Base-by-base conservation (phyloP, 2,113 vertebrate genomes). In the Hypocryptadius cinnamomeus region DNA sequence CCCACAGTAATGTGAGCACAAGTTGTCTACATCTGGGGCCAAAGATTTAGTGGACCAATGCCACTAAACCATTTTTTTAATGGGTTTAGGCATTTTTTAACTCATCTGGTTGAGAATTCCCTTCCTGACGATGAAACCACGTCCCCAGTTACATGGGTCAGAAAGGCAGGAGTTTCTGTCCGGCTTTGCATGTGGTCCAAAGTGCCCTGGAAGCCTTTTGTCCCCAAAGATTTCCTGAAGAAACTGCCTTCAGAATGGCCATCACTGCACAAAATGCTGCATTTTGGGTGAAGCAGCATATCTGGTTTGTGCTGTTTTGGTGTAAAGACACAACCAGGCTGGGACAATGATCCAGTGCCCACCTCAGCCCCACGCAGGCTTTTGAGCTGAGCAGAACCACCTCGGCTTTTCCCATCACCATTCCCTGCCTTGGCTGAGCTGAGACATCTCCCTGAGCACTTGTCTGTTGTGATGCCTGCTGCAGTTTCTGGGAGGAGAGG, bases 331-430 rank as follows among this genome's bases (percentile, higher is more conserved):
- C 23, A 23, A 1, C 23, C 21, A 64, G 37, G 11, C 10, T 85
- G 48, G 7, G 28, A 7, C 15, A 30, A 20, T 9, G 51, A 31
- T 16, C 15, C 1, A 4, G n/a, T 37, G 13, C 27, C 27, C 54
- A 31, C 40, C 64, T 44, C 4, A 7, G n/a, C 27, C 22, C 60
- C 3, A 0, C 0, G 13, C 23, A 50, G 79, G 23, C 10, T 48
- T 53, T 51, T 33, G 57, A 64, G 28, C 70, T 85, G 65, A 27
- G 44, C 61, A 90, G 35, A 89, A 16, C 17, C 31, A n/a, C n/a
- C 45, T 37, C 0, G 0, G 51, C 40, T 73, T 63, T 86, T 45
- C 39, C 51, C 20, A 8, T 17, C 0, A 0, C 18, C 28, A 30
- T 69, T 68, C 85, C 45, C 39, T 74, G 54, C 60, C 59, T 59